Evolutionary conservation across 2,113 vertebrate species (phyloP).

Genomic region (Vulpes lagopus): DNA sequence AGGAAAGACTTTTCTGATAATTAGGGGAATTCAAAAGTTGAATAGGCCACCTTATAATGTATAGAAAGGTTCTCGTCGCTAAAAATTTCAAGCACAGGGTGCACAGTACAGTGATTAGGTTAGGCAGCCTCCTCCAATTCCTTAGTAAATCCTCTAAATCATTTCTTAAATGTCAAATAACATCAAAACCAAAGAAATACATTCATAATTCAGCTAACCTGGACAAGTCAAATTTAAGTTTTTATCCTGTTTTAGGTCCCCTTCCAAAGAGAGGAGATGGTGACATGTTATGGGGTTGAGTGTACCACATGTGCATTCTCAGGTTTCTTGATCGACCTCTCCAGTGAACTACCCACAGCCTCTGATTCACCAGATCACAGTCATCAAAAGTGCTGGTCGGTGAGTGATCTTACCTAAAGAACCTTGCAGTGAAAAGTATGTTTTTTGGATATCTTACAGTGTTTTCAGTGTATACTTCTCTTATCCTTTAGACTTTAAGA

Average conservation of each 20-base stretch:
- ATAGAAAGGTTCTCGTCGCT: neutral
- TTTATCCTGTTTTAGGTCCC: neutral
- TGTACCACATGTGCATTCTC: neutral
- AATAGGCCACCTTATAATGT: neutral
- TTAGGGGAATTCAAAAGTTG: constrained; percentile 11
- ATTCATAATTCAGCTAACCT: neutral
- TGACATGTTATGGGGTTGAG: neutral
- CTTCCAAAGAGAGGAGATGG: neutral
- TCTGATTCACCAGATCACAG: neutral
- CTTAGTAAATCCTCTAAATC: neutral
- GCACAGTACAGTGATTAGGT: neutral
- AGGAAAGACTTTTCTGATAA: constrained; percentile 47
- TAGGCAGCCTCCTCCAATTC: neutral
- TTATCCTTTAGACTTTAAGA: constrained; percentile 40
- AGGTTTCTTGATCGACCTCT: neutral
- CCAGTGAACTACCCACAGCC: neutral
- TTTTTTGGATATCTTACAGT: constrained; percentile 35
- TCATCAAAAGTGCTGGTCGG: neutral
- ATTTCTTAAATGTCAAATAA: neutral
- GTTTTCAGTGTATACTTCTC: constrained; percentile 22
- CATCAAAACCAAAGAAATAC: neutral
- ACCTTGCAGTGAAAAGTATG: neutral
- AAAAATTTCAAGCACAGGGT: constrained; percentile 32
- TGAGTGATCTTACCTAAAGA: neutral
- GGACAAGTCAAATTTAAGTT: constrained; percentile 23